Evolutionary conservation across 1,140 invertebrate genomes (phyloP).

Genomic region (Araneus ventricosus): DNA sequence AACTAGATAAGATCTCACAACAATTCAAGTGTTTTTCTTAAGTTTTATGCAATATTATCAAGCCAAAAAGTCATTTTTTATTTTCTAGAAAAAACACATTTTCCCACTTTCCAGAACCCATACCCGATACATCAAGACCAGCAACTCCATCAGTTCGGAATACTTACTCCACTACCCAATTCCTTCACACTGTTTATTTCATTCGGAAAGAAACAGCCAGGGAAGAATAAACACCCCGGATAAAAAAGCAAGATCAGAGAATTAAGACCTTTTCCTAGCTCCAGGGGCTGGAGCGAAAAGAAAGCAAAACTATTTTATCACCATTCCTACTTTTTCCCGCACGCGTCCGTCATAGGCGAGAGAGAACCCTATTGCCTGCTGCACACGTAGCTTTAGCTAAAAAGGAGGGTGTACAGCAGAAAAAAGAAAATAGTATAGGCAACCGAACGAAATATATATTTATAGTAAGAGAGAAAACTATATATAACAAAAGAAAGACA

Average conservation of each 20-base stretch:
- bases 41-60: no score
- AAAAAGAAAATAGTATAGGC: background rate
- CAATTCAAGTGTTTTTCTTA: no score
- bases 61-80: no score
- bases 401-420: background rate
- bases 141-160: background rate
- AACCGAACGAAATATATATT: background rate
- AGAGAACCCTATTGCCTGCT: background rate
- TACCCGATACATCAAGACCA: background rate
- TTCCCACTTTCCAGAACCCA: background rate
- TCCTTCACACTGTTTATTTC: constrained; percentile 5
- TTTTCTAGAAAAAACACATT: background rate
- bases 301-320: constrained; percentile 30
- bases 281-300: background rate
- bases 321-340: background rate
- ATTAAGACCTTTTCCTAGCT: constrained; percentile 17
- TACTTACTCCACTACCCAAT: background rate
- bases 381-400: background rate
- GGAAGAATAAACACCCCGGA: background rate
- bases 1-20: no score
- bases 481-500: constrained; percentile 13
- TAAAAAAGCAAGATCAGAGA: background rate
- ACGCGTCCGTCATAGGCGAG: background rate
- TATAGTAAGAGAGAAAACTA: constrained; percentile 20
- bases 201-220: background rate